Evolutionary conservation across 2,888 invertebrate genomes (phyloP).

Genomic region (Chymomyza fuscimana): DNA sequence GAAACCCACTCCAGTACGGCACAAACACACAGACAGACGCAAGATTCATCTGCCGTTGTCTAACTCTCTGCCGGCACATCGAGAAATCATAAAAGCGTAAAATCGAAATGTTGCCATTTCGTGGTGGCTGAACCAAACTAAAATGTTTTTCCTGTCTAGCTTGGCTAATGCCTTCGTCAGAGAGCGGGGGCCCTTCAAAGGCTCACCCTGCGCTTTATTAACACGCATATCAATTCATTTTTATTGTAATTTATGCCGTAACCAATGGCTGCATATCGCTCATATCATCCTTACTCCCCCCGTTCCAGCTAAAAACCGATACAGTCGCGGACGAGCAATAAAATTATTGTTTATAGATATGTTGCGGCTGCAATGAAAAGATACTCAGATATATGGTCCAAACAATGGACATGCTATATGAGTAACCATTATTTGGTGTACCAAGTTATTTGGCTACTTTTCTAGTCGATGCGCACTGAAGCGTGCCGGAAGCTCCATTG

Average conservation of each 20-base stretch:
- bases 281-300: constrained; percentile 45
- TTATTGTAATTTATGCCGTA: constrained; percentile 77
- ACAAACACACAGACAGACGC: constrained; percentile 10
- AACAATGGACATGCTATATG: not conserved
- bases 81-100: constrained; percentile 74
- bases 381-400: constrained; percentile 33
- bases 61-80: constrained; percentile 35
- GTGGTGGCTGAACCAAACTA: constrained; percentile 58
- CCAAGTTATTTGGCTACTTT: constrained; percentile 40
- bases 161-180: not conserved
- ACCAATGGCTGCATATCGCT: constrained; percentile 75
- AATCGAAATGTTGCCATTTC: constrained; percentile 71
- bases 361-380: constrained; percentile 68
- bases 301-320: not conserved
- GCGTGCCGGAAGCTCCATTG: constrained; percentile 31
- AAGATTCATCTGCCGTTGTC: constrained; percentile 2
- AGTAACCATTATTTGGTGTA: not conserved
- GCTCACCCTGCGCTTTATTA: constrained; percentile 37
- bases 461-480: constrained; percentile 37
- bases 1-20: not conserved
- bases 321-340: constrained; percentile 41
- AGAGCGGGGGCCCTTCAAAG: not conserved
- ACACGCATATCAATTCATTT: constrained; percentile 76
- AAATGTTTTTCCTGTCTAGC: constrained; percentile 48
- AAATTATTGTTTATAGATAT: constrained; percentile 69